Conservation (phyloP, 1,140 invertebrate genomes). For the Aphelenchoides fujianensis region DNA sequence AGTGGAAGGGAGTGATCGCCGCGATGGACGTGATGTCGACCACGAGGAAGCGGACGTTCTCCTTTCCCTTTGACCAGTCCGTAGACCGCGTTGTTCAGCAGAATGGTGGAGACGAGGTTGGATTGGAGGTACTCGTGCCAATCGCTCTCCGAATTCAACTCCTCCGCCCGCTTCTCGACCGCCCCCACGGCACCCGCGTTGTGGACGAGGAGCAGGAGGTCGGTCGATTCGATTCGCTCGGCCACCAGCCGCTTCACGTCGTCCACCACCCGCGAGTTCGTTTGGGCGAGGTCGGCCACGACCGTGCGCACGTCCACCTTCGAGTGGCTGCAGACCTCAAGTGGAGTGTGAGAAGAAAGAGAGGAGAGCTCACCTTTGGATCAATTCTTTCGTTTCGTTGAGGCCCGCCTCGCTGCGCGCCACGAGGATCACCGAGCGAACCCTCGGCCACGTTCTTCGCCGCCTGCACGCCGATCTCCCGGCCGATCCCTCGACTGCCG, state of each 20-base stretch:
- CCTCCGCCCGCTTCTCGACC: conserved; percentile 67
- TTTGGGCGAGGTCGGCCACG: conserved; percentile 44
- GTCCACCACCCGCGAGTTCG: conserved; percentile 26
- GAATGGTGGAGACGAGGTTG: conserved; percentile 76
- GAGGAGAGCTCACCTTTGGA: conserved; percentile 23
- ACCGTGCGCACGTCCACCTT: conserved; percentile 41
- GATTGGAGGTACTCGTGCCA: conserved; percentile 70
- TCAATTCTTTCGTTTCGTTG: conserved; percentile 22
- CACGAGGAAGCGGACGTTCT: conserved; percentile 66
- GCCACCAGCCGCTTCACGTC: conserved; percentile 18
- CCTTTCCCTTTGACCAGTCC: conserved; percentile 52
- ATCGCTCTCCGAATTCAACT: conserved; percentile 65
- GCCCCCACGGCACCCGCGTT: conserved; percentile 85
- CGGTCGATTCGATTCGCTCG: conserved; percentile 12
- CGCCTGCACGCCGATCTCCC: conserved; percentile 43
- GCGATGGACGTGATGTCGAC: conserved; percentile 84
- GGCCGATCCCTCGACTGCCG: conserved; percentile 35
- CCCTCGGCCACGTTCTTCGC: conserved; percentile 24
- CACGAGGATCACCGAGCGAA: conserved; percentile 33
- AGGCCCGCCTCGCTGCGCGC: conserved; percentile 28
- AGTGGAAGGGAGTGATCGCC: conserved; percentile 73
- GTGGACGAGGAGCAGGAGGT: conserved; percentile 73
- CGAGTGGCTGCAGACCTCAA: conserved; percentile 19
- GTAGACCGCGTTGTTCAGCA: conserved; percentile 76
- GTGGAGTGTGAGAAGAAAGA: too few species aligned